These are phyloP conservation scores for Sminthurinus signatus DNA, from an alignment of 1,140 invertebrate species.

Conservation along the genomic window DNA sequence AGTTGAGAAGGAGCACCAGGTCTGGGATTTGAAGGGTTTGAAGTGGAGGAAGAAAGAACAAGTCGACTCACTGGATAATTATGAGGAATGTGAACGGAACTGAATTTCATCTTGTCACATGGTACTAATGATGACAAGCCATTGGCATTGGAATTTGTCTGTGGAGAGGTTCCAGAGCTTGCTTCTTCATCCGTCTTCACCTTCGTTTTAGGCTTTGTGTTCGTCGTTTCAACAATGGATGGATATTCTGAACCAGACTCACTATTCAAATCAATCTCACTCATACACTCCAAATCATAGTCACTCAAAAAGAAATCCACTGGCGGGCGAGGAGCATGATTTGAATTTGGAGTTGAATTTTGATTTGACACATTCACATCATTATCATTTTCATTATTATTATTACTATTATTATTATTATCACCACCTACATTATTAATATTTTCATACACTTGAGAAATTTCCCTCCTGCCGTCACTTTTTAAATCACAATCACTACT, in stretches of 20 bases:
- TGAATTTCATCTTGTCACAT: slow-evolving; percentile 4
- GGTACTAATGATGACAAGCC: no score
- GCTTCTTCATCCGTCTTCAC: no score
- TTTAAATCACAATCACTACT: neutral
- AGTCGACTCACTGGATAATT: no score
- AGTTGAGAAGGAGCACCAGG: neutral
- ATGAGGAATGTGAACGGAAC: no score
- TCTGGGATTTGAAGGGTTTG: neutral
- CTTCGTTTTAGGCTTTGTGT: neutral
- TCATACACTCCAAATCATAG: slow-evolving; percentile 39
- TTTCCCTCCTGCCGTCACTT: no score
- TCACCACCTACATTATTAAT: no score
- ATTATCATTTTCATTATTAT: neutral
- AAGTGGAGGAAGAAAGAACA: neutral
- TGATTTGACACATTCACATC: neutral
- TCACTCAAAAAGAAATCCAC: slow-evolving; percentile 13
- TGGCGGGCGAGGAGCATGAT: neutral
- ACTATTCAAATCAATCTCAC: slow-evolving; percentile 41
- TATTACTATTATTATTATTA: neutral
- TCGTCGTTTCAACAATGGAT: neutral
- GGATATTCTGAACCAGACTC: neutral
- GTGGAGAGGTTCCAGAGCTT: no score
- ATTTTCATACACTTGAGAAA: no score
- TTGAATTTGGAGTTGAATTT: no score
- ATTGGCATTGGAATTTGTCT: no score